phyloP scores from a whole-genome alignment of 2,113 vertebrate genomes.

The Rhineura floridana region DNA sequence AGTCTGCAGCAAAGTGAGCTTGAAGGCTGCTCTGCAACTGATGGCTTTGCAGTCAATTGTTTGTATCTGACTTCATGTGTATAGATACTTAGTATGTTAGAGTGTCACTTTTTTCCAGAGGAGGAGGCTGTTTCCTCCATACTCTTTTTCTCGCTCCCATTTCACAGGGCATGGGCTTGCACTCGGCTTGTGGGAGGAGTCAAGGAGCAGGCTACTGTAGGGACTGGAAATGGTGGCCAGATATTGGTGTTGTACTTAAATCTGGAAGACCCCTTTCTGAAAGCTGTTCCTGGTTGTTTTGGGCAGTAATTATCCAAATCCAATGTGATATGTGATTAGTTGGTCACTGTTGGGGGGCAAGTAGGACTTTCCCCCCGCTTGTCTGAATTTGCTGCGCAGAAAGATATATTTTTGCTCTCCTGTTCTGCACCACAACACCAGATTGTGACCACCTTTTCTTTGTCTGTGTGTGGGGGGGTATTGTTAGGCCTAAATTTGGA shows the following conservation, averaged over 20 bases:
- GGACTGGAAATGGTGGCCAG: background rate
- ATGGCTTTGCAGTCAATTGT: background rate
- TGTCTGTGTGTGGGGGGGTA: no score
- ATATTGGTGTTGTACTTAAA: no score
- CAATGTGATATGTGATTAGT: background rate
- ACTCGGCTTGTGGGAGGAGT: background rate
- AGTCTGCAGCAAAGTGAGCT: background rate
- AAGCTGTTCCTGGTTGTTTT: background rate
- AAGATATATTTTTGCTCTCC: no score
- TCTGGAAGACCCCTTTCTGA: background rate
- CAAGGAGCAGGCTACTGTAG: background rate
- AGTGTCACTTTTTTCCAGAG: background rate
- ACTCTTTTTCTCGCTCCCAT: no score
- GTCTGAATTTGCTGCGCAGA: background rate
- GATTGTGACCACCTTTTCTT: no score
- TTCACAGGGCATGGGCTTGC: background rate
- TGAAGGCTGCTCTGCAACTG: background rate
- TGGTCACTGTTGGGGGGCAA: no score
- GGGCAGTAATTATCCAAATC: background rate
- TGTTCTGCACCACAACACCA: no score
- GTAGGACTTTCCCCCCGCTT: background rate
- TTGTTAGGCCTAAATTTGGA: background rate
- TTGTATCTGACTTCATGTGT: background rate
- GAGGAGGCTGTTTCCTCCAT: background rate
- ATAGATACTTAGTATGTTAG: background rate